Base-by-base conservation (phyloP, 2,113 vertebrate genomes). In the Hippolais icterina region DNA sequence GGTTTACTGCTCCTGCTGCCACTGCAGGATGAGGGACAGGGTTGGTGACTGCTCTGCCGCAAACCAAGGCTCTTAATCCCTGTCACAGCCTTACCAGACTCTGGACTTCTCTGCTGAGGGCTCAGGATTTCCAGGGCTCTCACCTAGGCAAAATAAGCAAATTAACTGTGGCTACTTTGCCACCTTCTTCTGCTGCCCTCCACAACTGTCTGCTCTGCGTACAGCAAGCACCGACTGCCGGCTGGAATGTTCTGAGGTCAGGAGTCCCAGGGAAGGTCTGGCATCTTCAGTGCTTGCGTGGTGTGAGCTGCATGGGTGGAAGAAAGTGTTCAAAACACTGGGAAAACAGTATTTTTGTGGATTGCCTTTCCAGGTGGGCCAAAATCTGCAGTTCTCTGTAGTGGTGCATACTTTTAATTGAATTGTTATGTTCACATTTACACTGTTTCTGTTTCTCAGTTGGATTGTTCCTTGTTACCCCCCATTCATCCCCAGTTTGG, bases 171-270 rank as follows among this genome's bases (percentile, higher is more conserved):
- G 5, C 12, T 88, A 0, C 8, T 74, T 44, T 87, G 22, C n/a
- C 42, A 21, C 21, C 9, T 84, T 28, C 3, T 71, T 79, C 24
- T 53, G 17, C 29, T 35, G 41, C 53, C 25, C 17, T 69, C 69
- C 46, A 28, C 53, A 64, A 2, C 49, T 25, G 28, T 49, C 49
- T 76, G 56, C 75, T 83, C 46, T 86, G 42, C 28, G 56, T 44
- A 8, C 15, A 39, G 6, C 16, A 23, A 74, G 22, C 47, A 31
- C 42, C 53, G 31, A 14, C 41, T 78, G 35, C 52, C 64, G 78
- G 25, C 39, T 61, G 35, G 60, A 63, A 63, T 11, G 29, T 64
- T 17, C n/a, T 0, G 0, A 24, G 37, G 28, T 20, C 54, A 42
- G 79, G 44, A 79, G 24, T 29, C 3, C 0, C 24, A 17, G 17